Percentiles rank a stretch among this genome's conserved stretches.
Conservation (phyloP, 2,888 invertebrate genomes). For the Yponomeuta cagnagella region DNA sequence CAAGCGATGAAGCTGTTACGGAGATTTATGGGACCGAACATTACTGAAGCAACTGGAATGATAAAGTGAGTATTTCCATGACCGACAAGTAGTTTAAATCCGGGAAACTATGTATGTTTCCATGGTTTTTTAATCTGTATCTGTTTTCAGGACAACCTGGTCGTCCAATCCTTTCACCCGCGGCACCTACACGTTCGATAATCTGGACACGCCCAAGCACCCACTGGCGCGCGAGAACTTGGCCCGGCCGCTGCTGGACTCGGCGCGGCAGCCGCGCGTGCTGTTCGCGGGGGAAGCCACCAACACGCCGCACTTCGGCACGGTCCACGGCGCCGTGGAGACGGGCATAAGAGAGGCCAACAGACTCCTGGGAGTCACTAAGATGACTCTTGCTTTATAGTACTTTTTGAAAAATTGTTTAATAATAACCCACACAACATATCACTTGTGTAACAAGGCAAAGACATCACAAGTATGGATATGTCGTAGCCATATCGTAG, state of each 20-base stretch:
- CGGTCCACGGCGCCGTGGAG: slow-evolving; percentile 79
- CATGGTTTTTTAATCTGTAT: not conserved
- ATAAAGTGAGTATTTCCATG: slow-evolving; percentile 12
- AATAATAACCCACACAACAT: too few relatives aligned
- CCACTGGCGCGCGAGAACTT: slow-evolving; percentile 61
- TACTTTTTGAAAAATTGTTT: not conserved
- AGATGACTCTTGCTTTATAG: not conserved
- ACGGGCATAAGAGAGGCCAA: slow-evolving; percentile 77
- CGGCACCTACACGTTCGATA: slow-evolving; percentile 79
- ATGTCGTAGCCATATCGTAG: too few relatives aligned
- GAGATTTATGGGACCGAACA: slow-evolving; percentile 10
- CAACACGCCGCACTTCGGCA: slow-evolving; percentile 71
- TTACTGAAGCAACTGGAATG: slow-evolving; percentile 15
- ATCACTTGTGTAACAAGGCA: too few relatives aligned
- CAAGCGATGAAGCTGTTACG: slow-evolving; percentile 12
- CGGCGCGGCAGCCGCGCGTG: slow-evolving; percentile 41
- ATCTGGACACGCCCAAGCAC: slow-evolving; percentile 56
- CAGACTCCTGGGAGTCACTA: slow-evolving; percentile 36
- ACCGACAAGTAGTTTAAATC: too few relatives aligned
- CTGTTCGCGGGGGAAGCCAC: slow-evolving; percentile 68
- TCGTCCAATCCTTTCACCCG: slow-evolving; percentile 75
- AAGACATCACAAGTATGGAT: too few relatives aligned
- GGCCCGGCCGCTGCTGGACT: slow-evolving; percentile 61
- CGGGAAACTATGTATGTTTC: too few relatives aligned
- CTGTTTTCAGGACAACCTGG: slow-evolving; percentile 76